These are phyloP conservation scores for Hippocampus zosterae DNA, from an alignment of 2,113 vertebrate genomes.

Conservation along the genomic window DNA sequence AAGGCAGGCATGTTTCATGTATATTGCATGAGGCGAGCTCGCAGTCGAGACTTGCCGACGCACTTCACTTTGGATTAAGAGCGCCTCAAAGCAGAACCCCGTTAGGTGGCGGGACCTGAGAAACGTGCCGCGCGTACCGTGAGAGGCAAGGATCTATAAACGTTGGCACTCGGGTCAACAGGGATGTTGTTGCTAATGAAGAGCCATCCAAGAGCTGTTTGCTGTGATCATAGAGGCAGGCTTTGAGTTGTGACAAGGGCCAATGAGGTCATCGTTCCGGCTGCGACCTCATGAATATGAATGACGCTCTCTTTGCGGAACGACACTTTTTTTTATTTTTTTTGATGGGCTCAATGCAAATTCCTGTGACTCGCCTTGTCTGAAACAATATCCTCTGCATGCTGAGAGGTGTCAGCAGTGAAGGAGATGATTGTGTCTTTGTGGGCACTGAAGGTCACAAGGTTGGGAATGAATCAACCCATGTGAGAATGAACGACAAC, in stretches of 20 bases:
- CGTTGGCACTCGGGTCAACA: conserved; percentile 24
- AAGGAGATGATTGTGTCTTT: background rate
- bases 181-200: conserved; percentile 33
- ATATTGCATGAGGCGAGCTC: conserved; percentile 12
- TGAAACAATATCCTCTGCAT: conserved; percentile 52
- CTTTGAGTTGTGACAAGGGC: conserved; percentile 38
- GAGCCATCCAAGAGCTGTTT: conserved; percentile 42
- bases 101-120: background rate
- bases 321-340: conserved; percentile 24
- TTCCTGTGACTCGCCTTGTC: conserved; percentile 53
- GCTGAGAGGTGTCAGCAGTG: background rate
- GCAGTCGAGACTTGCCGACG: conserved; percentile 13
- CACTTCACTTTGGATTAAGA: conserved; percentile 21
- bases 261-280: conserved; percentile 43
- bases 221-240: conserved; percentile 45
- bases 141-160: conserved; percentile 15
- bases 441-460: conserved; percentile 5
- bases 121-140: conserved; percentile 13
- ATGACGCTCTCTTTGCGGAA: conserved; percentile 29
- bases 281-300: conserved; percentile 59
- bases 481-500: conserved; percentile 13
- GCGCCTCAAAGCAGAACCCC: conserved; percentile 8
- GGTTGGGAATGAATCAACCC: conserved; percentile 11
- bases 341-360: conserved; percentile 56
- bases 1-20: conserved; percentile 12